Evolutionary conservation across 92 coral and sea anemone genomes (phyloP).

Genomic region (Umimayanthus chanpuru): DNA sequence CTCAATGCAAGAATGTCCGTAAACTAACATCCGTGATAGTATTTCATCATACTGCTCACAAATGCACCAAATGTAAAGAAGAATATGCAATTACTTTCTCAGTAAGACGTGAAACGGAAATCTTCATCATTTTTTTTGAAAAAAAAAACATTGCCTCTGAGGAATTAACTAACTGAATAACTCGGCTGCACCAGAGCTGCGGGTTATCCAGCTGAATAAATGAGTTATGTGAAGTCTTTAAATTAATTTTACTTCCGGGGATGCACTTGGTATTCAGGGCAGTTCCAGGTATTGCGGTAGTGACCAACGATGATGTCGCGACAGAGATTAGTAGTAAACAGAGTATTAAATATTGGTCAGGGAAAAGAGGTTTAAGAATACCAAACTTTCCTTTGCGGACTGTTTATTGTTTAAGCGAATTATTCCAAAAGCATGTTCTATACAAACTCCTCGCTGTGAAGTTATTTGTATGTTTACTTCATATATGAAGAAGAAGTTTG

Average conservation of each 20-base stretch:
- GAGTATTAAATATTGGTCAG: not conserved
- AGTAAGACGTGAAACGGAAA: too few species aligned
- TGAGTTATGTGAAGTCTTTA: not conserved
- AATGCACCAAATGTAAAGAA: too few species aligned
- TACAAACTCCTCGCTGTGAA: not conserved
- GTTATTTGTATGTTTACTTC: not conserved
- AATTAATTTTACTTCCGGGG: conserved; percentile 1
- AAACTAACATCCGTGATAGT: too few species aligned
- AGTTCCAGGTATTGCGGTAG: not conserved
- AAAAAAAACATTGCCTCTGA: too few species aligned
- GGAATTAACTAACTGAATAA: too few species aligned
- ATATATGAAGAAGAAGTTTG: not conserved
- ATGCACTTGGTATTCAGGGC: not conserved
- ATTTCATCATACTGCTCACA: too few species aligned
- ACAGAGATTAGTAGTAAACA: too few species aligned
- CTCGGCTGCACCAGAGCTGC: too few species aligned
- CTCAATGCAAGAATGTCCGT: too few species aligned
- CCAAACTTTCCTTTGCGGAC: not conserved
- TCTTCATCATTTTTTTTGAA: too few species aligned
- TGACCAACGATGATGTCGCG: not conserved
- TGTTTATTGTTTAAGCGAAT: not conserved
- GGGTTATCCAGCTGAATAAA: too few species aligned
- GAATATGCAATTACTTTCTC: too few species aligned
- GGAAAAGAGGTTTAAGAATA: not conserved
- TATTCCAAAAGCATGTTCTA: not conserved